phyloP scores from a whole-genome alignment of 2,888 invertebrate species.

The Amphimallon solstitiale region DNA sequence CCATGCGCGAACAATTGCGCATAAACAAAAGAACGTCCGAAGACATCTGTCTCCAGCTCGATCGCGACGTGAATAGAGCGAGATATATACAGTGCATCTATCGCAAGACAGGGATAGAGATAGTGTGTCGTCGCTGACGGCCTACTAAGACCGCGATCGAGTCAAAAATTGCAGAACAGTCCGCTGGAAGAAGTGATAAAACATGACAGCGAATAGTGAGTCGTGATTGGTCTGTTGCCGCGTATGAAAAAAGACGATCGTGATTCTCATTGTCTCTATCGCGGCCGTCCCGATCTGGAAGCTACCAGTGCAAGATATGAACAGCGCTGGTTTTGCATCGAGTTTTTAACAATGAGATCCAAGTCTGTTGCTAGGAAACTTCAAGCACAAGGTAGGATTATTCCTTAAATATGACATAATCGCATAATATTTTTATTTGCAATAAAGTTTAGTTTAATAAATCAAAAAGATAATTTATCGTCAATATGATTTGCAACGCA shows the following conservation, averaged over 20 bases:
- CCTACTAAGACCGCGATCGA: constrained; percentile 54
- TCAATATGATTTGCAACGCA: neutral
- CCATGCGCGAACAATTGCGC: constrained; percentile 57
- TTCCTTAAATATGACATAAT: constrained; percentile 36
- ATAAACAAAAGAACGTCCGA: constrained; percentile 51
- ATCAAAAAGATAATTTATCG: too few species aligned
- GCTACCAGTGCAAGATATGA: constrained; percentile 50
- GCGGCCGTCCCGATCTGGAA: constrained; percentile 11
- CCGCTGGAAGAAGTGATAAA: constrained; percentile 63
- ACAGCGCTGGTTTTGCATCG: constrained; percentile 43
- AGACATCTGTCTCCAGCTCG: constrained; percentile 51
- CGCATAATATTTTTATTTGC: neutral
- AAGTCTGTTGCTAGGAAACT: constrained; percentile 78
- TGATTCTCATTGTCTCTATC: constrained; percentile 38
- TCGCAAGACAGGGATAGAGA: too few species aligned
- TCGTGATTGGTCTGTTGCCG: constrained; percentile 59
- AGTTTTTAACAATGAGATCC: constrained; percentile 69
- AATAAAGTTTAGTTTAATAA: too few species aligned
- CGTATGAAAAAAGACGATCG: constrained; percentile 60
- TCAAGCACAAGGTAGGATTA: constrained; percentile 73
- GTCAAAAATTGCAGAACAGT: constrained; percentile 62
- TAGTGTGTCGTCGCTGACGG: constrained; percentile 35
- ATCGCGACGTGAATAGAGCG: neutral
- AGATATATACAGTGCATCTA: neutral
- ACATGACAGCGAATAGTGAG: constrained; percentile 62